These are phyloP conservation scores for Drosophila chauvacae DNA, from an alignment of 1,140 invertebrate species.

Conservation along the genomic window DNA sequence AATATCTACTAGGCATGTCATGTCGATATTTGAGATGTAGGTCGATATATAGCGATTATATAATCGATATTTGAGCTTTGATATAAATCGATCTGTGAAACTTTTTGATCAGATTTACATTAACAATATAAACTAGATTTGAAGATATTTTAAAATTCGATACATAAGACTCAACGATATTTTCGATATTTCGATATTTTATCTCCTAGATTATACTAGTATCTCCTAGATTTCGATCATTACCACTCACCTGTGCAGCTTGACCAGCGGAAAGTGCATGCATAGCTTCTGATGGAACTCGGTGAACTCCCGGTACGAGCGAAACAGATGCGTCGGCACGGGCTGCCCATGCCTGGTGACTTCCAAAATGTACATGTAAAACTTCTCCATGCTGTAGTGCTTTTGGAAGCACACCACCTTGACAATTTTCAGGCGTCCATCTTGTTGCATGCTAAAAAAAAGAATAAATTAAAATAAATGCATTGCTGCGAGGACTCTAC, in stretches of 20 bases:
- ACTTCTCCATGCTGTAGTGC: slow-evolving; percentile 98
- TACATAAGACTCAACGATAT: neutral
- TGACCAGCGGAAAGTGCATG: slow-evolving; percentile 95
- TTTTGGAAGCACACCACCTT: slow-evolving; percentile 96
- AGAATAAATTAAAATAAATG: neutral
- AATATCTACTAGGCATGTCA: neutral
- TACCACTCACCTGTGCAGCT: slow-evolving; percentile 90
- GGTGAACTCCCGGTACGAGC: slow-evolving; percentile 97
- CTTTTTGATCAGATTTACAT: too few species aligned
- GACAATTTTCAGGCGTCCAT: slow-evolving; percentile 94
- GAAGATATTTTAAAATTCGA: neutral
- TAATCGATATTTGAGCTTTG: too few species aligned
- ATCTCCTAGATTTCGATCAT: neutral
- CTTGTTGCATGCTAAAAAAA: slow-evolving; percentile 91
- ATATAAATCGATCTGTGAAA: too few species aligned
- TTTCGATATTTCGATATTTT: neutral
- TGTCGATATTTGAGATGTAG: neutral
- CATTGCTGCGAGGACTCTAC: neutral
- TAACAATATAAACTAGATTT: too few species aligned
- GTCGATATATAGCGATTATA: neutral
- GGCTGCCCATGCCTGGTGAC: slow-evolving; percentile 93
- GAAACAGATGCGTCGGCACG: slow-evolving; percentile 94
- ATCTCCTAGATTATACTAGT: neutral
- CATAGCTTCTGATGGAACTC: slow-evolving; percentile 98
- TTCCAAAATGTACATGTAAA: slow-evolving; percentile 97